Evolutionary conservation across 2,888 invertebrate genomes (phyloP).

Genomic region (Eupithecia exiguata): DNA sequence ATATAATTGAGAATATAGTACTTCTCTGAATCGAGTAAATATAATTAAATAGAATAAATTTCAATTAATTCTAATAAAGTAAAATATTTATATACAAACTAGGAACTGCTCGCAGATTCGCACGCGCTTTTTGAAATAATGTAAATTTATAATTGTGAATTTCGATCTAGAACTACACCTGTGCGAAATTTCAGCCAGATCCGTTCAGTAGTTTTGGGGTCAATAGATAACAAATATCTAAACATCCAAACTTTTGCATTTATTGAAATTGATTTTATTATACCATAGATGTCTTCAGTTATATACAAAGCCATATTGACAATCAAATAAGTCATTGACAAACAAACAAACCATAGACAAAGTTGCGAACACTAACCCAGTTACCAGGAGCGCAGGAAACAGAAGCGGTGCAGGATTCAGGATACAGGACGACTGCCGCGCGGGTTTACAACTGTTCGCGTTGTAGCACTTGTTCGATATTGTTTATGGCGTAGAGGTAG

Average conservation of each 20-base stretch:
- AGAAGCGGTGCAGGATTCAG: constrained; percentile 64
- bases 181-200: neutral
- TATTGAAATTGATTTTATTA: neutral
- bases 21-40: neutral
- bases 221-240: neutral
- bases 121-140: neutral
- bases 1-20: neutral
- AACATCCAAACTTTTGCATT: neutral
- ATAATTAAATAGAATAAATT: neutral
- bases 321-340: constrained; percentile 7
- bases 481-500: constrained; percentile 6
- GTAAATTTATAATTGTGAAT: neutral
- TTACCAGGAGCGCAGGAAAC: constrained; percentile 65
- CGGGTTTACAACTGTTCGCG: constrained; percentile 50
- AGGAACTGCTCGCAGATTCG: neutral
- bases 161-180: neutral
- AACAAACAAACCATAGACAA: constrained; percentile 19
- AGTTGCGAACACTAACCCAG: constrained; percentile 51
- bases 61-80: neutral
- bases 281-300: too few relatives aligned
- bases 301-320: neutral
- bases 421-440: constrained; percentile 51
- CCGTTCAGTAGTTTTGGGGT: neutral
- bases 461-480: constrained; percentile 32
- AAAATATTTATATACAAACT: neutral